A percentile compares a stretch with the other conserved stretches of the same genome.
Evolutionary conservation across 2,888 invertebrate species (phyloP).

Genomic region (Ophonus ardosiacus): DNA sequence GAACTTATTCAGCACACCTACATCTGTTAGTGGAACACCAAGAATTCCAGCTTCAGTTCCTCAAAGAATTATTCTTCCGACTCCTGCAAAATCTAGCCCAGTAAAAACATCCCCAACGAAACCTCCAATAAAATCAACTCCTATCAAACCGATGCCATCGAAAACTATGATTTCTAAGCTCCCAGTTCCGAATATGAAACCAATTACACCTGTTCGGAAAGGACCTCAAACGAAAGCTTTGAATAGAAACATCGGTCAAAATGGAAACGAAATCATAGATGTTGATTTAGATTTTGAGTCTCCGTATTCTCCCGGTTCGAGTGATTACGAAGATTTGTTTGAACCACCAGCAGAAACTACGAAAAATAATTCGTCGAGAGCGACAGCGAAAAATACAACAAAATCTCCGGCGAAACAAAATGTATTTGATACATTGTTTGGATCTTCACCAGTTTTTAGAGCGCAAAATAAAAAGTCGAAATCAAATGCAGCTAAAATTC

Average conservation of each 20-base stretch:
- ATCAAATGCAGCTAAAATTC: conserved; percentile 73
- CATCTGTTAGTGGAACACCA: conserved; percentile 69
- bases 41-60: conserved; percentile 71
- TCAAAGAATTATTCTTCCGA: conserved; percentile 77
- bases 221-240: conserved; percentile 64
- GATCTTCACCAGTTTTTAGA: conserved; percentile 76
- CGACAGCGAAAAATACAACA: conserved; percentile 68
- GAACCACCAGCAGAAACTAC: conserved; percentile 82
- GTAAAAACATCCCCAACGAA: conserved; percentile 77
- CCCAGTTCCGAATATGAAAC: conserved; percentile 71
- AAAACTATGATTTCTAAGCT: conserved; percentile 72
- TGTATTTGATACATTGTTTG: conserved; percentile 83
- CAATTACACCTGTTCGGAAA: conserved; percentile 63
- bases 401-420: conserved; percentile 73
- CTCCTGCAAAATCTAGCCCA: conserved; percentile 76
- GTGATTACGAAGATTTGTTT: conserved; percentile 92
- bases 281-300: conserved; percentile 86
- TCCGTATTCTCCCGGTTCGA: conserved; percentile 93
- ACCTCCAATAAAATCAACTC: conserved; percentile 79
- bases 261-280: conserved; percentile 77
- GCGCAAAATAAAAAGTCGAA: conserved; percentile 68
- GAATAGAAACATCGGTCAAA: conserved; percentile 72
- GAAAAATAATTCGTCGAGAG: conserved; percentile 65
- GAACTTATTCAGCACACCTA: conserved; percentile 73
- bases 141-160: conserved; percentile 78